Evolutionary conservation across 1,140 invertebrate genomes (phyloP).

Genomic region (Holcopasites calliopsidis): DNA sequence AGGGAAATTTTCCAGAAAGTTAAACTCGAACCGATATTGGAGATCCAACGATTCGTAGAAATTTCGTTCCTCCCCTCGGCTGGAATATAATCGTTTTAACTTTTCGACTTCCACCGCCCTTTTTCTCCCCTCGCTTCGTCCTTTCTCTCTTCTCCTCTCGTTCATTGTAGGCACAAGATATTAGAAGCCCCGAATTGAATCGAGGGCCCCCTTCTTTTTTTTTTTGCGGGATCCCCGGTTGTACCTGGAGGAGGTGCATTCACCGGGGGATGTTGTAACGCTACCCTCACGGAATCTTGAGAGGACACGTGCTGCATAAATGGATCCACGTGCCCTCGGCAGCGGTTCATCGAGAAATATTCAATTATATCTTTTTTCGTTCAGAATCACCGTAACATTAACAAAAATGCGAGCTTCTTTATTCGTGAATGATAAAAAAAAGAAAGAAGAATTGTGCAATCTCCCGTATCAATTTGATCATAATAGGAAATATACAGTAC

Average conservation of each 20-base stretch:
- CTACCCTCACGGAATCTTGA: slow-evolving; percentile 18
- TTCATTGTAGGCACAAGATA: slow-evolving; percentile 6
- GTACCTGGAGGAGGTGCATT: slow-evolving; percentile 32
- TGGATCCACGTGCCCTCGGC: slow-evolving; percentile 27
- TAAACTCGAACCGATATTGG: slow-evolving; percentile 6
- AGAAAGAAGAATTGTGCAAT: too few species aligned
- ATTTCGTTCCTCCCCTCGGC: neutral
- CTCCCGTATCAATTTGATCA: too few species aligned
- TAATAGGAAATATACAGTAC: too few species aligned
- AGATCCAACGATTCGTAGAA: neutral
- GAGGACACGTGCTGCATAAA: slow-evolving; percentile 39
- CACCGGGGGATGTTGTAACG: slow-evolving; percentile 5
- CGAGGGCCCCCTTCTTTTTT: neutral
- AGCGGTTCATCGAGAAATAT: neutral
- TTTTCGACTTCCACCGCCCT: slow-evolving; percentile 13
- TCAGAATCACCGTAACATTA: too few species aligned
- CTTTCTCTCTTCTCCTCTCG: neutral
- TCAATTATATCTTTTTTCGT: too few species aligned
- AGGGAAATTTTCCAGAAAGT: slow-evolving; percentile 39
- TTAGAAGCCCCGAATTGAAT: slow-evolving; percentile 1
- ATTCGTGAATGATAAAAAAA: too few species aligned
- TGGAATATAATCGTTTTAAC: slow-evolving; percentile 18
- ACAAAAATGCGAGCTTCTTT: too few species aligned
- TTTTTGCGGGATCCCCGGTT: neutral
- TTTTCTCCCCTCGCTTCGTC: neutral